Evolutionary conservation across 1,140 invertebrate genomes (phyloP).

Genomic region (Charaxes varanes): DNA sequence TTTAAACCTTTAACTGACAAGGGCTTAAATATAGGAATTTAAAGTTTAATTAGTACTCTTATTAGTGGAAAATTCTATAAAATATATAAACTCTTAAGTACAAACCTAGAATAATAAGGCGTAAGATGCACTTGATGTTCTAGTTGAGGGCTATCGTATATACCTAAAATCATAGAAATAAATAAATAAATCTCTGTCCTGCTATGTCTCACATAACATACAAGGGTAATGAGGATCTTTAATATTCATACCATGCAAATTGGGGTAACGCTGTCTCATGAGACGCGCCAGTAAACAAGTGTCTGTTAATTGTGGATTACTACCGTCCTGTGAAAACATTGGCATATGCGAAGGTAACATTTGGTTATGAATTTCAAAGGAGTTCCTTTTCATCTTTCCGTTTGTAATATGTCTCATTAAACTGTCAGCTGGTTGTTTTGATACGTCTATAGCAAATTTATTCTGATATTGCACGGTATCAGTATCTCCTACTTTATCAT

Average conservation of each 20-base stretch:
- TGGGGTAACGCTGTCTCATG: constrained; percentile 34
- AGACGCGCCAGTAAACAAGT: constrained; percentile 38
- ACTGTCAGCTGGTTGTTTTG: constrained; percentile 24
- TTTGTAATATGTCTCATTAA: constrained; percentile 14
- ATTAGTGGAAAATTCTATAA: no score
- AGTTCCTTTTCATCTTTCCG: constrained; percentile 7
- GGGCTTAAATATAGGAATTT: no score
- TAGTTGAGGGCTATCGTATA: constrained; percentile 19
- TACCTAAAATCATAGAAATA: constrained; percentile 9
- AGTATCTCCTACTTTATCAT: constrained; percentile 9
- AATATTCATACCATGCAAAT: constrained; percentile 32
- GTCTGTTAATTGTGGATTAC: constrained; percentile 22
- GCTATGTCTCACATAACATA: not conserved
- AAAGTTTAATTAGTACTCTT: no score
- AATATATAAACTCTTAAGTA: no score
- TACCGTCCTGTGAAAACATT: constrained; percentile 5
- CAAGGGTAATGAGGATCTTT: no score
- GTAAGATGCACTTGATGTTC: constrained; percentile 18
- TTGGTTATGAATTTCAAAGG: constrained; percentile 17
- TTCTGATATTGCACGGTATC: constrained; percentile 4
- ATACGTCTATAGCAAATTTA: constrained; percentile 18
- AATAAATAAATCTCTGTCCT: not conserved
- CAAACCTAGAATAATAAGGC: constrained; percentile 5
- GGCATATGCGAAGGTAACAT: constrained; percentile 6
- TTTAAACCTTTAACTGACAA: no score